Evolutionary conservation across 2,888 invertebrate genomes (phyloP).

Genomic region (Tolmerus cingulatus): DNA sequence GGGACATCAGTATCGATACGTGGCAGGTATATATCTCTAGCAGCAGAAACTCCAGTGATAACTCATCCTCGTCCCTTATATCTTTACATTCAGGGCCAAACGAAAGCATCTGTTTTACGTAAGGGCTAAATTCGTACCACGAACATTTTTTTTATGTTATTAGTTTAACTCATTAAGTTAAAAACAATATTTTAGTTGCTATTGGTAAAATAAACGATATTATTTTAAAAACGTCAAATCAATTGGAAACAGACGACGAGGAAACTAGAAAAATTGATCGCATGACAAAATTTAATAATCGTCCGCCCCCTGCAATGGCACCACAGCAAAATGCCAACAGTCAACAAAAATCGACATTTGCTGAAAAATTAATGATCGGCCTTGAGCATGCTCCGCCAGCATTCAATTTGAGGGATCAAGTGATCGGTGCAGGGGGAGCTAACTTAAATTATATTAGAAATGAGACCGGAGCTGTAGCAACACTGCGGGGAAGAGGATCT

Average conservation of each 20-base stretch:
- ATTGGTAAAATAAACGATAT: constrained; percentile 56
- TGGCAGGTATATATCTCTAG: constrained; percentile 62
- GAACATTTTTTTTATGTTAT: neutral
- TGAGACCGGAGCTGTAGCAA: constrained; percentile 78
- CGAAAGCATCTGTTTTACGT: constrained; percentile 55
- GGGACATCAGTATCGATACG: constrained; percentile 66
- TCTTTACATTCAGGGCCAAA: constrained; percentile 62
- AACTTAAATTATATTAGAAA: constrained; percentile 80
- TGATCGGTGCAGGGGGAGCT: constrained; percentile 75
- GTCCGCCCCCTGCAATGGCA: constrained; percentile 47
- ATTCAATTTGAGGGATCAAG: constrained; percentile 78
- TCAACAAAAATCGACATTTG: constrained; percentile 48
- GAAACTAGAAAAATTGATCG: constrained; percentile 1
- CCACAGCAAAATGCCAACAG: constrained; percentile 32
- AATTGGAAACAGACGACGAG: neutral
- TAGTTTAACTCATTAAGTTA: constrained; percentile 13
- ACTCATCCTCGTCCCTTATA: constrained; percentile 63
- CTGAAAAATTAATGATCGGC: constrained; percentile 79
- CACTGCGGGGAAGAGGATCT: constrained; percentile 74
- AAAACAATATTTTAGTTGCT: constrained; percentile 53
- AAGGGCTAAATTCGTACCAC: constrained; percentile 47
- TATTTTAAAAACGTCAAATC: constrained; percentile 30
- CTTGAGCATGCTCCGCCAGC: constrained; percentile 78
- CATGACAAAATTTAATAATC: constrained; percentile 47
- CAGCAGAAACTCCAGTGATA: constrained; percentile 57